phyloP scores from a whole-genome alignment of 2,797 vertebrate species.

The Toxotes lorentzi region DNA sequence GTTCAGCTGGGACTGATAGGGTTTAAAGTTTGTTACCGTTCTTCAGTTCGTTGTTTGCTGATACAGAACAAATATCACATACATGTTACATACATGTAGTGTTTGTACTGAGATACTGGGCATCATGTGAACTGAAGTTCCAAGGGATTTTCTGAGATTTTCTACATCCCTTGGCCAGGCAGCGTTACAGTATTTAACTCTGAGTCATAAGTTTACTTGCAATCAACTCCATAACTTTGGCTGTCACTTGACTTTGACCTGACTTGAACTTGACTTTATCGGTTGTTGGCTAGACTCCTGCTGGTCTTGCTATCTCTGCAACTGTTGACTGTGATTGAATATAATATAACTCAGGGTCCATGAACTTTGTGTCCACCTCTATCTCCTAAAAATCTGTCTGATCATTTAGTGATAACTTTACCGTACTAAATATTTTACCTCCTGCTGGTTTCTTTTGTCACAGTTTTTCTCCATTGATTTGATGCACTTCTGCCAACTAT shows the following conservation, averaged over 20 bases:
- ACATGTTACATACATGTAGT: too few species aligned
- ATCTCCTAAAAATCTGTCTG: conserved; percentile 6
- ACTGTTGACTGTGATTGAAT: neutral
- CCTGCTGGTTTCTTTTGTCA: neutral
- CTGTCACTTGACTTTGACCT: conserved; percentile 9
- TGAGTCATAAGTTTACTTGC: neutral
- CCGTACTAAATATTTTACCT: neutral
- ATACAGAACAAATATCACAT: too few species aligned
- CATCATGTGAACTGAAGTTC: too few species aligned
- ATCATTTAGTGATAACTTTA: conserved; percentile 5
- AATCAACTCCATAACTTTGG: conserved; percentile 22
- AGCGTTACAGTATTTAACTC: neutral
- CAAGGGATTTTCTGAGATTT: neutral
- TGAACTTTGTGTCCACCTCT: neutral
- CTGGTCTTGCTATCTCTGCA: conserved; percentile 1
- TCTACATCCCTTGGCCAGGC: neutral
- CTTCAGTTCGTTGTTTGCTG: too few species aligned
- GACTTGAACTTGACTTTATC: neutral
- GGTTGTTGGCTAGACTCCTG: neutral
- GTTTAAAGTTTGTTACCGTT: too few species aligned
- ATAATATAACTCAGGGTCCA: conserved; percentile 9
- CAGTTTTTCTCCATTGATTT: neutral
- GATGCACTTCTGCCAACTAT: neutral
- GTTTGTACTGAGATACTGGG: too few species aligned
- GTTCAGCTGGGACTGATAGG: neutral